A percentile compares a stretch with the other conserved stretches of the same genome.
Evolutionary conservation across 2,888 invertebrate genomes (phyloP).

Genomic region (Augiades crinisus): DNA sequence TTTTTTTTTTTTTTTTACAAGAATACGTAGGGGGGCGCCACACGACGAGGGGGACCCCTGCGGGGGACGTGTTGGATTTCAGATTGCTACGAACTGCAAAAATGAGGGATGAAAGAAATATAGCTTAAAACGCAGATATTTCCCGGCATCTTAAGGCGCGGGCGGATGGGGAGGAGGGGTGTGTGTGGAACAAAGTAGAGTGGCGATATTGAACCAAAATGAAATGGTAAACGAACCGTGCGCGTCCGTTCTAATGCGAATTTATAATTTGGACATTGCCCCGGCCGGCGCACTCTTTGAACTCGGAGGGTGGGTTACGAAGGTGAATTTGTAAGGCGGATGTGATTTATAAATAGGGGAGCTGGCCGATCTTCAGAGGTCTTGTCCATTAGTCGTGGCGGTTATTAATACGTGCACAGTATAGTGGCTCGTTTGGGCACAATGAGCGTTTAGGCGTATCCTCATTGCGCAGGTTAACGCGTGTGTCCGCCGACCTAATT

Average conservation of each 20-base stretch:
- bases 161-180: slow-evolving; percentile 57
- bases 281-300: slow-evolving; percentile 73
- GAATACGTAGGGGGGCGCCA: slow-evolving; percentile 72
- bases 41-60: slow-evolving; percentile 68
- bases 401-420: slow-evolving; percentile 54
- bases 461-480: slow-evolving; percentile 77
- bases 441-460: slow-evolving; percentile 74
- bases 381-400: slow-evolving; percentile 54
- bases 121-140: slow-evolving; percentile 83
- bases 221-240: slow-evolving; percentile 82
- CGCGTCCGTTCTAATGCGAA: slow-evolving; percentile 82
- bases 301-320: slow-evolving; percentile 59
- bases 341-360: slow-evolving; percentile 74
- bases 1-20: slow-evolving; percentile 80
- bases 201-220: slow-evolving; percentile 81
- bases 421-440: slow-evolving; percentile 52
- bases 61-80: slow-evolving; percentile 82
- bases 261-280: slow-evolving; percentile 81
- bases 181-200: slow-evolving; percentile 81
- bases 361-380: slow-evolving; percentile 58
- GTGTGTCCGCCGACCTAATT: slow-evolving; percentile 80
- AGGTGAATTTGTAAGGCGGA: slow-evolving; percentile 73
- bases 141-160: slow-evolving; percentile 79
- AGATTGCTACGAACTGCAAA: slow-evolving; percentile 83
- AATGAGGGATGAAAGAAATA: slow-evolving; percentile 83